Conservation (phyloP, 2,797 vertebrate species). For the Sphaeramia orbicularis region DNA sequence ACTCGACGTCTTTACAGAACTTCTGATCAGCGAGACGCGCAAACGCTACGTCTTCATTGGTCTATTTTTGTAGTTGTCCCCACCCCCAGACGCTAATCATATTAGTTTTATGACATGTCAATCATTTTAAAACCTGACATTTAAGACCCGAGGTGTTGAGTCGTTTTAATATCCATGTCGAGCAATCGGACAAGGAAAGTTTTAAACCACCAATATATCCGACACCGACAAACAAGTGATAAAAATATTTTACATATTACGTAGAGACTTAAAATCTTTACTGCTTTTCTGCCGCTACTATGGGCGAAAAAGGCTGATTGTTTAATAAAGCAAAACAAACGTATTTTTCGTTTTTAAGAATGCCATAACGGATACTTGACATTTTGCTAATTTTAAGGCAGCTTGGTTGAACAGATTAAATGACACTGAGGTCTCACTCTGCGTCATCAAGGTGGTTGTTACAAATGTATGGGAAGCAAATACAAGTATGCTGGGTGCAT, state of each 20-base stretch:
- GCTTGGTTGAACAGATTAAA: neutral
- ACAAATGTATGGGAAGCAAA: neutral
- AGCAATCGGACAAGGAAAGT: too few relatives aligned
- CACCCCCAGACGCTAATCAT: neutral
- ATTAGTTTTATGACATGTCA: conserved; percentile 44
- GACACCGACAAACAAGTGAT: too few relatives aligned
- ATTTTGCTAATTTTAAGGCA: neutral
- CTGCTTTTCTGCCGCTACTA: neutral
- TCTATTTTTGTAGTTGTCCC: neutral
- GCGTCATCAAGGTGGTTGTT: neutral
- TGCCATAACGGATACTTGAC: neutral
- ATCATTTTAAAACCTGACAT: conserved; percentile 20
- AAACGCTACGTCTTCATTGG: conserved; percentile 55
- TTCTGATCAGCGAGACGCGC: conserved; percentile 44
- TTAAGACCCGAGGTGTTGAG: too few relatives aligned
- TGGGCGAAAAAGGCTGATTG: neutral
- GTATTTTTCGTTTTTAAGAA: neutral
- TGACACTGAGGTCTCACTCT: conserved; percentile 26
- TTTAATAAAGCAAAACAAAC: neutral
- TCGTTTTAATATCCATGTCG: too few relatives aligned
- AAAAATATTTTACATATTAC: too few relatives aligned
- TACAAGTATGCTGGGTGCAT: neutral
- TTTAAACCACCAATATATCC: too few relatives aligned
- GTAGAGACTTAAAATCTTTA: neutral
- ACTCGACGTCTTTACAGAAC: conserved; percentile 44